Evolutionary conservation across 2,113 vertebrate genomes (phyloP).

Genomic region (Loxodonta africana): DNA sequence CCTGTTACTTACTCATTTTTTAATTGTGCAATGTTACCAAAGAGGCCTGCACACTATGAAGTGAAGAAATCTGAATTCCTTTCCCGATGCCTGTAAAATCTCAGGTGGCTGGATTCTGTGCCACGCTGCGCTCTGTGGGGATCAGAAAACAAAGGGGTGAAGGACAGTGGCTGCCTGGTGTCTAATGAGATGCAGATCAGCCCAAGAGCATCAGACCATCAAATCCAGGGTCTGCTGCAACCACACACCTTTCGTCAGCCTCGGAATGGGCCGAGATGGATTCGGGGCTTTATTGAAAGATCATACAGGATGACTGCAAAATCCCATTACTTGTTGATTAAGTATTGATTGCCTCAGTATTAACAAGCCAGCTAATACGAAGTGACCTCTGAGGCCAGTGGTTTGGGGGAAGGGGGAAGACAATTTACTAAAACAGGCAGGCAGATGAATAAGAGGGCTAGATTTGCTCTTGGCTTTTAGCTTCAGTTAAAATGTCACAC

Average conservation of each 20-base stretch:
- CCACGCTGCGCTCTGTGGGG: slow-evolving; percentile 87
- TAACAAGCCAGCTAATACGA: slow-evolving; percentile 99
- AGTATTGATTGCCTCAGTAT: slow-evolving; percentile 99
- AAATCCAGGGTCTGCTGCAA: slow-evolving; percentile 95
- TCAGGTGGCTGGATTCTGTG: slow-evolving; percentile 86
- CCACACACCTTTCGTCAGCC: slow-evolving; percentile 92
- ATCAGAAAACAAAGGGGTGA: slow-evolving; percentile 96
- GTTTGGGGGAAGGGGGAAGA: slow-evolving; percentile 90
- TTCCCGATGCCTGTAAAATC: slow-evolving; percentile 88
- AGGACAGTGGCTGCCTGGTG: slow-evolving; percentile 95
- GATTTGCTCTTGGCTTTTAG: slow-evolving; percentile 94
- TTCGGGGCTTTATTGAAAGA: slow-evolving; percentile 99
- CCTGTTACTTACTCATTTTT: slow-evolving; percentile 54
- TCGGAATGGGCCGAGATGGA: slow-evolving; percentile 95
- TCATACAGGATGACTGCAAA: slow-evolving; percentile 99
- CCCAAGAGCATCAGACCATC: slow-evolving; percentile 98
- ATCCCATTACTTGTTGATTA: slow-evolving; percentile 99
- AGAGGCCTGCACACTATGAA: slow-evolving; percentile 82
- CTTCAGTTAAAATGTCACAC: slow-evolving; percentile 99
- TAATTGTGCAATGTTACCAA: slow-evolving; percentile 81
- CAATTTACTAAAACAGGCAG: slow-evolving; percentile 93
- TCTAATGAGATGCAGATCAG: slow-evolving; percentile 99
- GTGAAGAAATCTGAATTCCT: slow-evolving; percentile 89
- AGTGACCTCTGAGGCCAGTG: slow-evolving; percentile 98
- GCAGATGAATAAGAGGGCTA: slow-evolving; percentile 92